Percentiles rank a stretch among this genome's conserved stretches.
These are phyloP conservation scores for Actenoides hombroni DNA, from an alignment of 2,113 vertebrate species.

Conservation along the genomic window DNA sequence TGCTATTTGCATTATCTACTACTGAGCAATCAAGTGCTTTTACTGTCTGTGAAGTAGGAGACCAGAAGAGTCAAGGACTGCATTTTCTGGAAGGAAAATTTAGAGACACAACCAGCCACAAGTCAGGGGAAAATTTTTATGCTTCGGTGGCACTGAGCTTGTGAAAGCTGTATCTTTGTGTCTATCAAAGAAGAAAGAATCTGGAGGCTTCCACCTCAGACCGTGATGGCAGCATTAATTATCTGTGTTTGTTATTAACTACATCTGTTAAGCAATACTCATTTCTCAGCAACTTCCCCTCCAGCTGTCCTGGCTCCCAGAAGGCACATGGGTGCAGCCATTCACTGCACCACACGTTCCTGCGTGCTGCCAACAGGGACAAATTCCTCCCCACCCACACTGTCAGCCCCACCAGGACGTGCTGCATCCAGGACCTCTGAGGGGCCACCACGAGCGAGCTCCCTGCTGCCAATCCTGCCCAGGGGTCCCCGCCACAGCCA, in stretches of 20 bases:
- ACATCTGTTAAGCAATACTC: neutral
- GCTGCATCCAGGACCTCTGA: neutral
- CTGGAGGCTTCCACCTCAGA: neutral
- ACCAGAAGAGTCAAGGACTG: neutral
- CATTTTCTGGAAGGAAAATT: neutral
- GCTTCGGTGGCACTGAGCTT: neutral
- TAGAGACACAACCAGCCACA: neutral
- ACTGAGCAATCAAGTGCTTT: neutral
- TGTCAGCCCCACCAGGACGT: neutral
- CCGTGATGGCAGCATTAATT: neutral
- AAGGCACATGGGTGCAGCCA: neutral
- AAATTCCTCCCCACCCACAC: neutral
- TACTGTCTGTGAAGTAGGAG: neutral
- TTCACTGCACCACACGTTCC: neutral
- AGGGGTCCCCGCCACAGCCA: neutral
- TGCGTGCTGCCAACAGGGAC: neutral
- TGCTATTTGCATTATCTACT: neutral
- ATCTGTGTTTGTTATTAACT: neutral
- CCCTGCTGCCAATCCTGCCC: neutral
- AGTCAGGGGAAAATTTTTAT: neutral
- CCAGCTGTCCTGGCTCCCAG: neutral
- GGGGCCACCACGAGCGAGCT: neutral
- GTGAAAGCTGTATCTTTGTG: neutral
- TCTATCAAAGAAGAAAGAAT: neutral
- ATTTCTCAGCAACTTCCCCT: neutral